Percentiles rank a stretch among this genome's conserved stretches.
Conservation (phyloP, 2,113 vertebrate species). For the Cryptomyrus ogoouensis region DNA sequence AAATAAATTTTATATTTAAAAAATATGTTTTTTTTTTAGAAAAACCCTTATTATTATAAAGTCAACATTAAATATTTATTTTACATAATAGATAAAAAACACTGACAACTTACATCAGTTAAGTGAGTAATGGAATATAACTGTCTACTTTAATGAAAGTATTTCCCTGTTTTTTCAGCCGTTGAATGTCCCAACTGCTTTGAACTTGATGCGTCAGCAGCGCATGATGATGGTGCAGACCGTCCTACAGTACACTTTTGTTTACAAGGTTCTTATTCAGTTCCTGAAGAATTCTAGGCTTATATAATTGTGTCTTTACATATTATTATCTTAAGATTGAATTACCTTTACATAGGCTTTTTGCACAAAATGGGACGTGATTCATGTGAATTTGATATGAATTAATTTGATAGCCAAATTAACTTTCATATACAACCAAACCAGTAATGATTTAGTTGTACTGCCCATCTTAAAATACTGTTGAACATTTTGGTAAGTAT, state of each 20-base stretch:
- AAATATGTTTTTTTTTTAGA: neutral
- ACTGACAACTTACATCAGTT: neutral
- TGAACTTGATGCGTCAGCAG: slow-evolving; percentile 77
- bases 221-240: slow-evolving; percentile 98
- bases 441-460: neutral
- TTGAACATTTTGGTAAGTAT: neutral
- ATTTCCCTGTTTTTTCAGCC: slow-evolving; percentile 54
- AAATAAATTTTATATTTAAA: neutral
- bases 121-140: neutral
- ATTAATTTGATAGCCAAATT: neutral
- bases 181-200: slow-evolving; percentile 76
- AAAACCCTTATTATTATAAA: neutral
- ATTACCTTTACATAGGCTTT: neutral
- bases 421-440: neutral
- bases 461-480: neutral
- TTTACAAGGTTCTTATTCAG: slow-evolving; percentile 90
- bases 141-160: neutral
- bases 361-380: neutral
- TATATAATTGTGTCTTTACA: slow-evolving; percentile 60
- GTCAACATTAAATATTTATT: neutral
- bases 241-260: slow-evolving; percentile 85
- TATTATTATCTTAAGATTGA: neutral
- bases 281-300: slow-evolving; percentile 91
- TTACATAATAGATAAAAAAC: neutral
- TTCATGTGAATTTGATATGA: neutral